phyloP scores from a whole-genome alignment of 2,113 vertebrate species.

The Protobothrops mucrosquamatus region DNA sequence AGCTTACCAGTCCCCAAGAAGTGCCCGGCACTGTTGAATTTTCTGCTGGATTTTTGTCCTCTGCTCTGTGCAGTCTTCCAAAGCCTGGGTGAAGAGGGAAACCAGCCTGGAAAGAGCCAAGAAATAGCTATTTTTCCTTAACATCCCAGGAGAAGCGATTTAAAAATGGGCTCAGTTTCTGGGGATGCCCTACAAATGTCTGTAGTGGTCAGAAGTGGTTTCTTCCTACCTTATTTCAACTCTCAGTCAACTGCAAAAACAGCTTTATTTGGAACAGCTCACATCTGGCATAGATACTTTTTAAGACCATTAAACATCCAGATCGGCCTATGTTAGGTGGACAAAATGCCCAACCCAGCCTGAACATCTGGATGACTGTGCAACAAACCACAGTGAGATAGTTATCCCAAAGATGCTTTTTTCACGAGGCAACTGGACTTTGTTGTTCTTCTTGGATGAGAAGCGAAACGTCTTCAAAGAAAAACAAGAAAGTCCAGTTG shows the following conservation, averaged over 20 bases:
- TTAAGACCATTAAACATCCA: neutral
- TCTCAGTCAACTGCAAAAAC: neutral
- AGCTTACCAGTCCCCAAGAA: conserved; percentile 54
- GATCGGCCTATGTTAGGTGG: neutral
- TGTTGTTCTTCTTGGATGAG: too few species aligned
- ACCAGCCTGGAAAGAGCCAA: conserved; percentile 28
- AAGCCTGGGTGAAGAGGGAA: conserved; percentile 39
- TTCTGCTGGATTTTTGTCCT: conserved; percentile 44
- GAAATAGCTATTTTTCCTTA: neutral
- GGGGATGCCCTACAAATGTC: too few species aligned
- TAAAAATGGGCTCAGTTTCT: too few species aligned
- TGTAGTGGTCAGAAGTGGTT: too few species aligned
- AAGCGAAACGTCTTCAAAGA: too few species aligned
- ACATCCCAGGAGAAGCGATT: neutral
- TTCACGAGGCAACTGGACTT: too few species aligned
- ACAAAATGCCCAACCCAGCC: neutral
- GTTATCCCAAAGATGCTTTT: too few species aligned
- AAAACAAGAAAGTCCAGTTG: too few species aligned
- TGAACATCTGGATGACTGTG: neutral
- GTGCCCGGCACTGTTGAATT: neutral
- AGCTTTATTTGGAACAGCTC: neutral
- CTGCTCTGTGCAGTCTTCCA: conserved; percentile 38
- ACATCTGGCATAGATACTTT: neutral
- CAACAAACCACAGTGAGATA: neutral
- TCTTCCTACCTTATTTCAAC: too few species aligned